Evolutionary conservation across 2,113 vertebrate genomes (phyloP).

Genomic region (Vulpes vulpes): DNA sequence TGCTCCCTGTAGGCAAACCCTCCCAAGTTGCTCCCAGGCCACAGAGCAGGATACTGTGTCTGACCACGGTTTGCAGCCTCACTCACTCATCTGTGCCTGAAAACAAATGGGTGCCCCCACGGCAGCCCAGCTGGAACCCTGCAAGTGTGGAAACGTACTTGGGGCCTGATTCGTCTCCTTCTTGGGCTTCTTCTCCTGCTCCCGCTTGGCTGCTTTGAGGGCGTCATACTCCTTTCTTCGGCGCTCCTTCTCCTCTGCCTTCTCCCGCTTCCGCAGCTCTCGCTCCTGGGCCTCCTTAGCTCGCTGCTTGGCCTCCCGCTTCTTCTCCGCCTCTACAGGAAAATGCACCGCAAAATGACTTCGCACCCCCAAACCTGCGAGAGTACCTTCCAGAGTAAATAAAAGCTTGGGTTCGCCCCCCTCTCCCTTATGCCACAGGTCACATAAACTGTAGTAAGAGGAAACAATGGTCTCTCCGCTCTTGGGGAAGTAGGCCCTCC

Average conservation of each 20-base stretch:
- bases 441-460: not conserved
- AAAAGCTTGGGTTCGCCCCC: not conserved
- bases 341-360: not conserved
- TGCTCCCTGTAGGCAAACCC: fast-evolving
- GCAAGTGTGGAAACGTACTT: constrained; percentile 85
- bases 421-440: not conserved
- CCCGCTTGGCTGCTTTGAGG: constrained; percentile 92
- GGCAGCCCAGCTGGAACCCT: not conserved
- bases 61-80: not conserved
- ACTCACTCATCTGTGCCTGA: not conserved
- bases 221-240: constrained; percentile 95
- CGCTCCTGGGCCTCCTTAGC: constrained; percentile 94
- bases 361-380: not conserved
- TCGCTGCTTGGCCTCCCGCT: constrained; percentile 93
- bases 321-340: constrained; percentile 93
- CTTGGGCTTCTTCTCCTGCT: constrained; percentile 92
- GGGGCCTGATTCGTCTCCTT: constrained; percentile 88
- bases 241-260: constrained; percentile 97
- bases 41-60: fast-evolving
- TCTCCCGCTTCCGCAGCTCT: constrained; percentile 94
- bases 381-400: not conserved
- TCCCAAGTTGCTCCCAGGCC: not conserved
- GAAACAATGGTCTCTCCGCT: not conserved
- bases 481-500: not conserved
- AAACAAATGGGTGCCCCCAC: not conserved